phyloP scores from a whole-genome alignment of 1,140 invertebrate genomes.

The Belonocnema kinseyi region DNA sequence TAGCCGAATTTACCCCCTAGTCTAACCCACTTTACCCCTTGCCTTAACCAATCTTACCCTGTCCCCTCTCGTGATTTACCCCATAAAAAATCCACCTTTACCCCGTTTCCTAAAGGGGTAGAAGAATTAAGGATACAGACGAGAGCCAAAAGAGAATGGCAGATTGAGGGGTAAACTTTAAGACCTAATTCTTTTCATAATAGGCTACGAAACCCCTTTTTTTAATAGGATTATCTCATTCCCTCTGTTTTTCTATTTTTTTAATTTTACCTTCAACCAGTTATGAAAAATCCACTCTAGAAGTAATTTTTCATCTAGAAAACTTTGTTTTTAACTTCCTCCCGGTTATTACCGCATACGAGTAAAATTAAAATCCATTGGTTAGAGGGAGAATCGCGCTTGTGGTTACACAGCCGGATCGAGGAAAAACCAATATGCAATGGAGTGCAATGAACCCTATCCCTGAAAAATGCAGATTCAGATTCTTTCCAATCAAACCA shows the following conservation, averaged over 20 bases:
- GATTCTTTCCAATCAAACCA: constrained; percentile 36
- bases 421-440: constrained; percentile 38
- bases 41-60: too few species aligned
- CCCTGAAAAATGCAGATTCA: constrained; percentile 14
- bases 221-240: background rate
- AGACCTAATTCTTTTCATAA: too few species aligned
- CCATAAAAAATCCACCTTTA: too few species aligned
- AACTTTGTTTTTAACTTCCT: background rate
- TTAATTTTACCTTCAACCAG: background rate
- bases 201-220: background rate
- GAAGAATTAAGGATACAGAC: too few species aligned
- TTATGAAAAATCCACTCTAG: too few species aligned
- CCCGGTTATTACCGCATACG: background rate
- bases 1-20: too few species aligned
- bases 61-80: too few species aligned
- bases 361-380: constrained; percentile 14
- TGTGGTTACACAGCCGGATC: constrained; percentile 30
- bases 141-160: too few species aligned
- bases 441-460: constrained; percentile 33
- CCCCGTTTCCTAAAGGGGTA: too few species aligned
- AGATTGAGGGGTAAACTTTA: too few species aligned
- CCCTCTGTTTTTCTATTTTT: background rate
- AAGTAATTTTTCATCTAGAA: background rate
- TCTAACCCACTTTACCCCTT: too few species aligned
- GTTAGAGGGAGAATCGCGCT: constrained; percentile 21